Evolutionary conservation across 2,888 invertebrate genomes (phyloP).

Genomic region (Lithophane leautieri): DNA sequence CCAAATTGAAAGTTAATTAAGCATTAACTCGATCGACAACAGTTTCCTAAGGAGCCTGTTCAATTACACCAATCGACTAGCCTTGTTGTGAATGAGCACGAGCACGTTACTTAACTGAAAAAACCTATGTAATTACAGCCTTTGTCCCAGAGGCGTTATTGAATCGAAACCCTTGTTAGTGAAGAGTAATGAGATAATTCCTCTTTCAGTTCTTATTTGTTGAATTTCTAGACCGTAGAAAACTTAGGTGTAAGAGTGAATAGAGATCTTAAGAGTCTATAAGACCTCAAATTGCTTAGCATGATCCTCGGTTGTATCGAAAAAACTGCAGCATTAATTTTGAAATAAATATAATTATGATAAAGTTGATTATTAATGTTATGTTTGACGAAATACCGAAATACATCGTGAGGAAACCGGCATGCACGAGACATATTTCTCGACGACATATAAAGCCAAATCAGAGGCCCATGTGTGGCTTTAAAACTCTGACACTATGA

Average conservation of each 20-base stretch:
- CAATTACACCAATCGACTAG: constrained; percentile 36
- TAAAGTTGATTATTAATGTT: no score
- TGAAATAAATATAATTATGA: no score
- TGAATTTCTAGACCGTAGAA: not conserved
- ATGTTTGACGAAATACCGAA: no score
- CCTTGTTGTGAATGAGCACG: constrained; percentile 20
- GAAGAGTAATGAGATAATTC: constrained; percentile 13
- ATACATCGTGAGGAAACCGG: no score
- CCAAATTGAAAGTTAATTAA: constrained; percentile 15
- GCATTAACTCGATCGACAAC: constrained; percentile 22
- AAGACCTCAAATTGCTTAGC: no score
- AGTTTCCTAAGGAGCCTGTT: constrained; percentile 13
- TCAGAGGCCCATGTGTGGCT: no score
- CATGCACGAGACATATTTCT: no score
- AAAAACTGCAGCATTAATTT: no score
- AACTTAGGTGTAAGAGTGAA: not conserved
- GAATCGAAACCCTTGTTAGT: constrained; percentile 41
- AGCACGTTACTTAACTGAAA: constrained; percentile 32
- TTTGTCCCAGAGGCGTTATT: constrained; percentile 34
- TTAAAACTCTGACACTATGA: no score
- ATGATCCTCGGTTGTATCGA: no score
- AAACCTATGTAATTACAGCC: constrained; percentile 28
- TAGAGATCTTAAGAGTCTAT: no score
- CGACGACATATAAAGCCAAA: no score
- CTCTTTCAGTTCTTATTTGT: not conserved